These are phyloP conservation scores for Chunga burmeisteri DNA, from an alignment of 2,113 vertebrate species.

Conservation along the genomic window DNA sequence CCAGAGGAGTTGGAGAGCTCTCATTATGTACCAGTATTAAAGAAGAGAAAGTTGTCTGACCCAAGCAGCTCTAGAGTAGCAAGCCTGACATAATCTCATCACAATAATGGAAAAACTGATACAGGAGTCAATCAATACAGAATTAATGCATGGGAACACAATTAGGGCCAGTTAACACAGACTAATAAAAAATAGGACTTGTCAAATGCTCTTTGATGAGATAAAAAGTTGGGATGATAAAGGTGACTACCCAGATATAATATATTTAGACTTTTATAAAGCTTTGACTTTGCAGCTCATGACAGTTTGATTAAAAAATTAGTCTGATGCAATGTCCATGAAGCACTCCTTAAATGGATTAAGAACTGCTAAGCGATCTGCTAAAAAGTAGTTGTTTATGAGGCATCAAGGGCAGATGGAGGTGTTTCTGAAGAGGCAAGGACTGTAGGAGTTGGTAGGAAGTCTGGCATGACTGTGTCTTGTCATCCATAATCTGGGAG, in stretches of 20 bases:
- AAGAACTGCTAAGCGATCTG: not conserved
- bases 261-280: constrained; percentile 16
- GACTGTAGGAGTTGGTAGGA: not conserved
- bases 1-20: constrained; percentile 7
- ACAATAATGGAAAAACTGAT: constrained; percentile 26
- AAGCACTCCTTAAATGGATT: constrained; percentile 11
- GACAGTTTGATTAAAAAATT: constrained; percentile 50
- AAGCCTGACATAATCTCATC: constrained; percentile 30
- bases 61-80: not conserved
- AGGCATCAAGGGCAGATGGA: constrained; percentile 10
- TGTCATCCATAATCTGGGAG: not conserved
- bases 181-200: constrained; percentile 33
- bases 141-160: constrained; percentile 5
- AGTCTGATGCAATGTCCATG: not conserved
- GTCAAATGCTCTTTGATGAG: constrained; percentile 19
- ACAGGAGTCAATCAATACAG: constrained; percentile 27
- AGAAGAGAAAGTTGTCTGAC: constrained; percentile 41
- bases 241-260: not conserved
- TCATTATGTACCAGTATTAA: constrained; percentile 6
- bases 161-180: constrained; percentile 27
- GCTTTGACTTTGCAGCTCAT: constrained; percentile 4
- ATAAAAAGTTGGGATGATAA: constrained; percentile 6
- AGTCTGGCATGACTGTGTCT: not conserved
- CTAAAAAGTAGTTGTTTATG: constrained; percentile 7
- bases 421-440: not conserved